phyloP scores from a whole-genome alignment of 2,888 invertebrate species.

The Monopis laevigella region DNA sequence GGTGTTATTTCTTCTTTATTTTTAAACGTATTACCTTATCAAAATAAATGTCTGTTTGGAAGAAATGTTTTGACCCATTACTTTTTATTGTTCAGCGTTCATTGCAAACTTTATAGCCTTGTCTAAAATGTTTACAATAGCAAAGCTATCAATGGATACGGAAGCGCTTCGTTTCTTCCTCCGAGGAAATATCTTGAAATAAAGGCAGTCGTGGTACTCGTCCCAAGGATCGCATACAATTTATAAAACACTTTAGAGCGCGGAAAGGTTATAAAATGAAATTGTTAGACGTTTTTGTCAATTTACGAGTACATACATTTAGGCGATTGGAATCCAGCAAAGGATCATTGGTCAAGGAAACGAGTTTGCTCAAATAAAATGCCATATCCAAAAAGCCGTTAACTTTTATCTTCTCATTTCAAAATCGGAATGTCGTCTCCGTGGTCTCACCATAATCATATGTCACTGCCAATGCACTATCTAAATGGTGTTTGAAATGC shows the following conservation, averaged over 20 bases:
- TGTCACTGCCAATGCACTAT: slow-evolving; percentile 58
- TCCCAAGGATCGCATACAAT: too few relatives aligned
- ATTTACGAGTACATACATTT: too few relatives aligned
- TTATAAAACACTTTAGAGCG: too few relatives aligned
- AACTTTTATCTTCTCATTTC: slow-evolving; percentile 8
- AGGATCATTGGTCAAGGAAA: too few relatives aligned
- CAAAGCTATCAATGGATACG: slow-evolving; percentile 1
- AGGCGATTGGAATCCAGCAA: too few relatives aligned
- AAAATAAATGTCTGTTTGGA: too few relatives aligned
- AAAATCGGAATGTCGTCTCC: slow-evolving; percentile 11
- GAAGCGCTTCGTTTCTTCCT: neutral
- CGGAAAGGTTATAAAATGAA: too few relatives aligned
- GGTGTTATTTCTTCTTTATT: neutral
- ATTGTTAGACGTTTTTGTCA: too few relatives aligned
- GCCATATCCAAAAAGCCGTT: slow-evolving; percentile 8
- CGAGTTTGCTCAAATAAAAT: slow-evolving; percentile 3
- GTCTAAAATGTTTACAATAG: neutral
- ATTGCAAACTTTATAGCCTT: neutral
- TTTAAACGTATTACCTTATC: too few relatives aligned
- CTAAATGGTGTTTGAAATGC: slow-evolving; percentile 63
- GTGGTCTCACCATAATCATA: slow-evolving; percentile 46
- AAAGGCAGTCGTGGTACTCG: neutral
- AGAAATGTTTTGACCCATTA: too few relatives aligned
- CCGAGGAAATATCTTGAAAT: neutral
- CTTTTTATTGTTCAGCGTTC: too few relatives aligned